Evolutionary conservation across 1,140 invertebrate genomes (phyloP), one percentile per base, ranked within the genome.

Genomic region (Cotesia chilonis): DNA sequence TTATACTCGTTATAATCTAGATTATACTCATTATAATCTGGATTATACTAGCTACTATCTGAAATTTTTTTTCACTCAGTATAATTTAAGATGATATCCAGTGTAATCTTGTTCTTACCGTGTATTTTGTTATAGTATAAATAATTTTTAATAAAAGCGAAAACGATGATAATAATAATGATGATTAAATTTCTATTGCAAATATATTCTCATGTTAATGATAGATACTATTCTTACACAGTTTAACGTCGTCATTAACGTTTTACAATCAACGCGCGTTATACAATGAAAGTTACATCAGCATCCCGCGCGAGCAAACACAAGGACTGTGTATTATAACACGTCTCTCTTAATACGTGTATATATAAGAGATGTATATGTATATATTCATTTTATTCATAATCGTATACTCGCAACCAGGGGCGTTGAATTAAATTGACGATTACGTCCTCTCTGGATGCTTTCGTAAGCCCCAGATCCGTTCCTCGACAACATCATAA

Each of bases 251-350:
- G 76, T 75, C 74, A 80, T 79, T 80, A 80, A 79, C 76, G 74
- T 81, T 81, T 80, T 79, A 79, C 74, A 78, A 81, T 80, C 78
- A 68, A 57, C 41, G 41, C 57, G 68, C 59, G 76, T 79, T 81
- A 79, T 81, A 81, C 78, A 81, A 81, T 81, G 72, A 72, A 65
- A 37, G 70, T 73, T 73, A 78, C 79, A 77, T 80, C 79, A 81
- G 54, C 69, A 55, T 55, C 52, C 35, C 47, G 63, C 55, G 71
- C 72, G 73, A 80, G 79, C 78, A 81, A 81, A 81, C 66, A 81
- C 80, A 80, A 79, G 76, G 78, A 71, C 75, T 80, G 75, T 28
- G 61, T 41, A 35, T 64, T 47, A 47, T 47, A 47, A 64, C 37
- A 17, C 35, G 47, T 66, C 17, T 52, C 14, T 52, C n/a, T 14